Evolutionary conservation across 2,888 invertebrate genomes (phyloP).

Genomic region (Acanthosepion lycidas): DNA sequence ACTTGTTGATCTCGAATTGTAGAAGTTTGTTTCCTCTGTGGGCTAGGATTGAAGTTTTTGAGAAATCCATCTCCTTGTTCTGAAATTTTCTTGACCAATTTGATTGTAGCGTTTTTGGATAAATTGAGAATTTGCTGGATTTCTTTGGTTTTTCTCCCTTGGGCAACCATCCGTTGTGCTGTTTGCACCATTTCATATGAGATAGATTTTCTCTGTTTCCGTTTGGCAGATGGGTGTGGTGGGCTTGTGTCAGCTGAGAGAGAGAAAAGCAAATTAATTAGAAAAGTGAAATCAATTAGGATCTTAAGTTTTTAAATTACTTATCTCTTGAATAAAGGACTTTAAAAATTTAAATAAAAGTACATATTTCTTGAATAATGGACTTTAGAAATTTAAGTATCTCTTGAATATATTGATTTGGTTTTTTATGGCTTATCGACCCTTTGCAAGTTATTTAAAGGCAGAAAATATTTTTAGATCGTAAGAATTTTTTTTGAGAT

Average conservation of each 20-base stretch:
- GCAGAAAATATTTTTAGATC: no score
- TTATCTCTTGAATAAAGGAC: no score
- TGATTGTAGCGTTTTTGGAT: neutral
- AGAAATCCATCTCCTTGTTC: neutral
- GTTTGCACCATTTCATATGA: neutral
- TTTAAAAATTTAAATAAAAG: no score
- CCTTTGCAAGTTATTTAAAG: no score
- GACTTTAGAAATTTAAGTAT: no score
- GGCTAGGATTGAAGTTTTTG: no score
- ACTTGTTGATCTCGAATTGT: neutral
- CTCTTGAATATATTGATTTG: no score
- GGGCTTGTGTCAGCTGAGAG: neutral
- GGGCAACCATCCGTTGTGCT: neutral
- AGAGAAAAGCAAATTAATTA: neutral
- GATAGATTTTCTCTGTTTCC: neutral
- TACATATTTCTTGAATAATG: no score
- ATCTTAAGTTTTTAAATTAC: no score
- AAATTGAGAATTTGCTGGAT: neutral
- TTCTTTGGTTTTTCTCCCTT: neutral
- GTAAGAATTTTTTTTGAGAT: no score
- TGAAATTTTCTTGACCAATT: slow-evolving; percentile 46
- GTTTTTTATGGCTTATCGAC: no score
- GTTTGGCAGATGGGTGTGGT: neutral
- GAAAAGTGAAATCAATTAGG: no score
- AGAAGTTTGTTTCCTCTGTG: neutral